Base-by-base conservation (phyloP, 2,113 vertebrate species). In the Rhea pennata region DNA sequence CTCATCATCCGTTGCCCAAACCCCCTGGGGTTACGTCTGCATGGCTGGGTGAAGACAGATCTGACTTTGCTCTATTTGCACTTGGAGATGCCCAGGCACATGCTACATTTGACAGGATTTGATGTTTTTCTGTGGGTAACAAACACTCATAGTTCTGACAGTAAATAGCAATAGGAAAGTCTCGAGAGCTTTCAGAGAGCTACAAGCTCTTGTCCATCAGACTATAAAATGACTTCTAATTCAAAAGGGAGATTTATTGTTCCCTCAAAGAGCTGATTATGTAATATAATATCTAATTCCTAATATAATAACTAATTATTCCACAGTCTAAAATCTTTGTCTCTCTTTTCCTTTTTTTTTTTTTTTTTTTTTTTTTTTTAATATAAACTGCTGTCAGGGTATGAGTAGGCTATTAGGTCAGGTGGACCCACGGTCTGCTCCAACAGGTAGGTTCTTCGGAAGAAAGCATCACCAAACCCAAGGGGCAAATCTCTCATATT, bases 201-300 rank as follows among this genome's bases (percentile, higher is more conserved):
- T 95, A 31, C 74, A 82, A 94, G 74, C 84, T 85, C 40, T 85
- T 92, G 92, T 48, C 59, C 78, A 94, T 90, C 54, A 92, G 51
- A n/a, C 89, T 87, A 74, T 67, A 74, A 87, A 92, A 67, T 51
- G 15, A 74, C 24, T 70, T 84, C 81, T 70, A 83, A 87, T 91
- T 95, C 92, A 93, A 96, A 89, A 33, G 54, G 81, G 40, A 91
- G 12, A 46, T 54, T 87, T 85, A 59, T 14, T 73, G 56, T 46
- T 96, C 78, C 59, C 78, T 54, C 46, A 74, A 87, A 91, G 54
- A 90, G 59, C n/a, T 59, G 87, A 95, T 95, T 91, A 85, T 5
- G 3, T 64, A 90, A 91, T 36, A 80, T 58, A 23, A 58, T 31
- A 58, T 36, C 36, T 36, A 36, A 36, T 36, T 36, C 36, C 36